Percentiles rank a stretch among this genome's conserved stretches.
phyloP scores from a whole-genome alignment of 92 coral and sea anemone genomes.

The Galaxea fascicularis region DNA sequence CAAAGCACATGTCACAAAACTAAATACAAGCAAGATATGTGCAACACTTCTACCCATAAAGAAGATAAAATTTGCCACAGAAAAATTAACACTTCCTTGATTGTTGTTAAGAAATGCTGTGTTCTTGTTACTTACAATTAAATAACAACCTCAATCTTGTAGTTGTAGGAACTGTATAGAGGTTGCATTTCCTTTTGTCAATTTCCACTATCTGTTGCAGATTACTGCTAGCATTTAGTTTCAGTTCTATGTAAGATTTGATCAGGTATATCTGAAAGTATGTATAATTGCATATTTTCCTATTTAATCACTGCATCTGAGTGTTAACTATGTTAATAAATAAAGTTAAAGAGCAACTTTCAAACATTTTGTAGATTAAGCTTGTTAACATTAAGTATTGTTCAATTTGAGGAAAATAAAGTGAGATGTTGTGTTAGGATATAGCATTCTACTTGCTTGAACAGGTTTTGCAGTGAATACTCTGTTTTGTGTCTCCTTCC shows the following conservation, averaged over 20 bases:
- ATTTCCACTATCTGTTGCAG: constrained; percentile 5
- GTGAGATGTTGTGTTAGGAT: constrained; percentile 31
- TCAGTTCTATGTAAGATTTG: neutral
- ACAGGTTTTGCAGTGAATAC: constrained; percentile 20
- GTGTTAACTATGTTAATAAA: constrained; percentile 52
- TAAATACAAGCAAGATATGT: constrained; percentile 26
- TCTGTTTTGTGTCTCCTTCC: constrained; percentile 34
- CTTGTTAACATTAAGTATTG: constrained; percentile 20
- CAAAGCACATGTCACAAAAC: constrained; percentile 35
- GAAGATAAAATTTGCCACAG: constrained; percentile 30
- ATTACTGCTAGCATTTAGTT: neutral
- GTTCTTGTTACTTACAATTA: constrained; percentile 47
- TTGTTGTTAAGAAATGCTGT: constrained; percentile 33
- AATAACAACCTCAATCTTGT: constrained; percentile 17
- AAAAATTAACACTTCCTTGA: constrained; percentile 4
- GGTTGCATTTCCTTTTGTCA: neutral
- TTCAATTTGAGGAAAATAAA: constrained; percentile 24
- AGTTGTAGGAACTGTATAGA: constrained; percentile 41
- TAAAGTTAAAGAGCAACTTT: constrained; percentile 44
- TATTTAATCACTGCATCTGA: constrained; percentile 50
- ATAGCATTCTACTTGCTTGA: constrained; percentile 20
- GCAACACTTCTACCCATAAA: constrained; percentile 57
- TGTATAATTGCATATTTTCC: constrained; percentile 44
- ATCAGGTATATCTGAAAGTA: neutral
- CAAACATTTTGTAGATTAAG: constrained; percentile 19